Percentiles rank a stretch among this genome's conserved stretches.
Evolutionary conservation across 2,888 invertebrate genomes (phyloP).

Genomic region (Thymelicus sylvestris): DNA sequence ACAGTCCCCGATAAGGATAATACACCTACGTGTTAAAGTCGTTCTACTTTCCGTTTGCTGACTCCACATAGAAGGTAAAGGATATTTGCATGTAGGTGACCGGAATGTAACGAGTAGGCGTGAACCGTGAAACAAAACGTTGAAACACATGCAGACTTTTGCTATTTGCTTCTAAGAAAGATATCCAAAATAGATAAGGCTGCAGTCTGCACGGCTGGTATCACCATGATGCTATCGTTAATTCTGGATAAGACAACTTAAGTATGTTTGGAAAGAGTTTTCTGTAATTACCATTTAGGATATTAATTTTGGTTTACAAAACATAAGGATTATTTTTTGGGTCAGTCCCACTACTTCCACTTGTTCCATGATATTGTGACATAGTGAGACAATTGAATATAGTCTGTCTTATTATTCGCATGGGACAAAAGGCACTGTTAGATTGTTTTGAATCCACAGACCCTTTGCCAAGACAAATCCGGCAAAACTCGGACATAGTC

Average conservation of each 20-base stretch:
- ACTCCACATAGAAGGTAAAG: conserved; percentile 57
- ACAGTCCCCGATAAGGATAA: conserved; percentile 48
- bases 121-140: conserved; percentile 54
- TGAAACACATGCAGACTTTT: conserved; percentile 20
- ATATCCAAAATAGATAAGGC: background rate
- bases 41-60: conserved; percentile 56
- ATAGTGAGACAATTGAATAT: too few species aligned
- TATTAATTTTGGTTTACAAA: too few species aligned
- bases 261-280: too few species aligned
- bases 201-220: too few species aligned
- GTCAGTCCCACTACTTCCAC: too few species aligned
- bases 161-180: conserved; percentile 1
- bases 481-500: background rate
- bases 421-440: too few species aligned
- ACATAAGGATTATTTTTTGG: too few species aligned
- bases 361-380: too few species aligned
- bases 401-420: too few species aligned
- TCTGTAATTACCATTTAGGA: too few species aligned
- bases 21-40: conserved; percentile 46
- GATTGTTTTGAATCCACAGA: too few species aligned
- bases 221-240: background rate
- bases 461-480: background rate
- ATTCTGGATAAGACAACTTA: background rate
- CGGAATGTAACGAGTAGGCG: conserved; percentile 61
- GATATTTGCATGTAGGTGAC: conserved; percentile 69